Conservation (phyloP, 2,113 vertebrate species). For the Falcunculus frontatus region DNA sequence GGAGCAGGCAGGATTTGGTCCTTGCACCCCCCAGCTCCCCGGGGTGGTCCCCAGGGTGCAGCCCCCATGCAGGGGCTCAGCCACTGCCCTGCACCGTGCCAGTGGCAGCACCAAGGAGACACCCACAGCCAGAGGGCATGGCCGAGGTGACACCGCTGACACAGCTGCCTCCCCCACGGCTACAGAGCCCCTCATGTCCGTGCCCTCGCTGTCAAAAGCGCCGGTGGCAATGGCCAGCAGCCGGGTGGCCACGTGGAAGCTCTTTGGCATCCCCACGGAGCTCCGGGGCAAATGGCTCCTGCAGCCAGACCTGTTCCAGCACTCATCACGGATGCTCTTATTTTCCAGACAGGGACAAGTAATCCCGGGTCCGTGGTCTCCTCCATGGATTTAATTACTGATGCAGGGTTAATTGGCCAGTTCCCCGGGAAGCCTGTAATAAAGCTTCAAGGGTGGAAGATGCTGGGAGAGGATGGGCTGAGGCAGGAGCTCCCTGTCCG, state of each 20-base stretch:
- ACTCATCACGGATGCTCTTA: conserved; percentile 11
- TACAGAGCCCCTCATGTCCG: fast-evolving
- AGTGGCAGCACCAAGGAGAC: neutral
- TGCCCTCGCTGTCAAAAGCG: fast-evolving
- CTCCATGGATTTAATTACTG: conserved; percentile 24
- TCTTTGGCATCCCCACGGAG: neutral
- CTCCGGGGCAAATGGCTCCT: conserved; percentile 12
- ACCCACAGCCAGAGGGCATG: neutral
- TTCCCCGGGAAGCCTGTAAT: conserved; percentile 23
- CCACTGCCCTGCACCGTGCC: fast-evolving
- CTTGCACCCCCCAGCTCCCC: neutral
- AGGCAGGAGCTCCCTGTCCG: neutral
- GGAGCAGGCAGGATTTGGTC: neutral
- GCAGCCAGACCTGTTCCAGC: conserved; percentile 40
- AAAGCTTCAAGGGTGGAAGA: neutral
- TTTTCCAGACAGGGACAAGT: conserved; percentile 36
- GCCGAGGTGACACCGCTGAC: neutral
- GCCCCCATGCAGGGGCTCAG: neutral
- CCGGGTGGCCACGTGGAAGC: neutral
- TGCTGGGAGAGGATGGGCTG: neutral
- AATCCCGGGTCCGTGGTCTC: neutral
- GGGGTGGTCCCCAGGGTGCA: fast-evolving
- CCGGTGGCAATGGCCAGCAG: fast-evolving
- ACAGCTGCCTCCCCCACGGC: fast-evolving
- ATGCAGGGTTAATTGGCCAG: conserved; percentile 28